Evolutionary conservation across 2,888 invertebrate species (phyloP).

Genomic region (Agonopterix heracliana): DNA sequence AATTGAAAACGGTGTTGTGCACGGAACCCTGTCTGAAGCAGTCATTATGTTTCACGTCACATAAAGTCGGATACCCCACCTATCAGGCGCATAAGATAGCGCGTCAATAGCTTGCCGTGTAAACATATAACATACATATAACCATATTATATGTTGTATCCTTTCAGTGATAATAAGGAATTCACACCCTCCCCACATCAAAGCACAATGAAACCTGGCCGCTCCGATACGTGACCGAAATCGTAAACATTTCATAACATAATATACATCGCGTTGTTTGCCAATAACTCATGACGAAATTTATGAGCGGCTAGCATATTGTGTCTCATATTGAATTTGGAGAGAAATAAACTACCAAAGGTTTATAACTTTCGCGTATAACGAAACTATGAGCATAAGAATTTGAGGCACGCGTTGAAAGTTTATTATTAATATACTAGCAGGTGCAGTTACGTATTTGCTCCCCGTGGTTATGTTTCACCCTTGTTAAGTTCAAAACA

Average conservation of each 20-base stretch:
- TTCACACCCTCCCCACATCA: background rate
- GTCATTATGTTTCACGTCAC: no score
- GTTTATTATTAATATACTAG: no score
- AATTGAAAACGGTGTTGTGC: no score
- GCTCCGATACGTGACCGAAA: slow-evolving; percentile 5
- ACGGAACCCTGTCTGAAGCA: no score
- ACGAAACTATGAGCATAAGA: no score
- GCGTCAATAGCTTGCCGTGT: background rate
- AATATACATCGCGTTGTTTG: slow-evolving; percentile 1
- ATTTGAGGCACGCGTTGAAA: no score
- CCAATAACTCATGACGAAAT: background rate
- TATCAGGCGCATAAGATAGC: no score
- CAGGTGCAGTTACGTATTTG: no score
- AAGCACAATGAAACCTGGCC: slow-evolving; percentile 1
- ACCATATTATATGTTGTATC: background rate
- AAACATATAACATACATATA: background rate
- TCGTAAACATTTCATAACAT: slow-evolving; percentile 1
- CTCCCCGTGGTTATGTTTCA: no score
- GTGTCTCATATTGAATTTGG: slow-evolving; percentile 1
- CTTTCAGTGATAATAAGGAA: slow-evolving; percentile 1
- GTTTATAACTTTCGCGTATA: no score
- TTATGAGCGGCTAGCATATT: background rate
- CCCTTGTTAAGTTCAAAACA: no score
- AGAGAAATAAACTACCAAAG: background rate
- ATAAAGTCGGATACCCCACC: no score